Conservation (phyloP, 2,113 vertebrate species). For the Nerophis ophidion region DNA sequence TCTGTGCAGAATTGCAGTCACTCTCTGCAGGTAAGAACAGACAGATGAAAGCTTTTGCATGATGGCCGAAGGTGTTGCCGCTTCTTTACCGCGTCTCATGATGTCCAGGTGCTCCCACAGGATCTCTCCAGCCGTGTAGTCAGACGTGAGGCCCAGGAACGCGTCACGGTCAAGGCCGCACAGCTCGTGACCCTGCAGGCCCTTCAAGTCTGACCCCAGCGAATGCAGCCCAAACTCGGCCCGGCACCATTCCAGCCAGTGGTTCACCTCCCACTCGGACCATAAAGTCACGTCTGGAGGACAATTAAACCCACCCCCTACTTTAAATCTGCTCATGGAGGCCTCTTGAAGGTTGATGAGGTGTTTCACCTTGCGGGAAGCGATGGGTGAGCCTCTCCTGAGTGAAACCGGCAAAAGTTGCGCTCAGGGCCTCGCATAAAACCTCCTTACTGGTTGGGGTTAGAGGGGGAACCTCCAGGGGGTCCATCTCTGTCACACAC, state of each 20-base stretch:
- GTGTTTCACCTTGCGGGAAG: slow-evolving; percentile 51
- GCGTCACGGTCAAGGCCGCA: slow-evolving; percentile 57
- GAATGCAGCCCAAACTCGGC: slow-evolving; percentile 60
- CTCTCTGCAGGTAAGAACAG: slow-evolving; percentile 34
- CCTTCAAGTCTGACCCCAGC: slow-evolving; percentile 49
- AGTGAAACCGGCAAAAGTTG: slow-evolving; percentile 64
- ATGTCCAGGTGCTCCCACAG: slow-evolving; percentile 71
- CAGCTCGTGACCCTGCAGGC: slow-evolving; percentile 51
- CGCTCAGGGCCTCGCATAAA: slow-evolving; percentile 55
- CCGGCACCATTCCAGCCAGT: slow-evolving; percentile 71
- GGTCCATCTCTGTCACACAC: slow-evolving; percentile 42
- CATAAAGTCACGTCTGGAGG: slow-evolving; percentile 56
- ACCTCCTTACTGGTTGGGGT: slow-evolving; percentile 70
- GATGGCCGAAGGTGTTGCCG: no score
- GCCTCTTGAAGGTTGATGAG: no score
- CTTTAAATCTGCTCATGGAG: background rate
- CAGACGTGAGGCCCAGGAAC: slow-evolving; percentile 54
- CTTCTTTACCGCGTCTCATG: slow-evolving; percentile 55
- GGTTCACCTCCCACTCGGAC: slow-evolving; percentile 66
- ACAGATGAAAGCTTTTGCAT: background rate
- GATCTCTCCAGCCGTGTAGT: slow-evolving; percentile 64
- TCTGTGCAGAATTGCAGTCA: slow-evolving; percentile 18
- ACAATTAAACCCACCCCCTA: no score
- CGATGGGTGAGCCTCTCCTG: slow-evolving; percentile 51
- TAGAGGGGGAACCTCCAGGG: slow-evolving; percentile 63